Conservation (phyloP, 2,797 vertebrate species). For the Sebastes elongatus region DNA sequence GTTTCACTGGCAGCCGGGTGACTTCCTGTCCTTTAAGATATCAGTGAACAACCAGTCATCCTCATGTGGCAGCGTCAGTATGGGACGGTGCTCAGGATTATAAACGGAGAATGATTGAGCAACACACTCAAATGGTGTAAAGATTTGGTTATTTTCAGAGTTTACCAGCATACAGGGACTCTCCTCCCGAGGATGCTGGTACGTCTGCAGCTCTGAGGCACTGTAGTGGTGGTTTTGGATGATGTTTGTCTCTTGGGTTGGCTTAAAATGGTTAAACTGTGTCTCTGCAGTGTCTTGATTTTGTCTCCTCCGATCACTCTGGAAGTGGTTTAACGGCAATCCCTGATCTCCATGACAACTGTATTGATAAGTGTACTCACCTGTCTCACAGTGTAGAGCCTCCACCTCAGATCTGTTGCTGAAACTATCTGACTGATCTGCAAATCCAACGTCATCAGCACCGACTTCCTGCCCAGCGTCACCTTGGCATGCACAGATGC, state of each 20-base stretch:
- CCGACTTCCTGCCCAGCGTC: conserved; percentile 30
- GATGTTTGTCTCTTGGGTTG: background rate
- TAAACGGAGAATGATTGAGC: conserved; percentile 80
- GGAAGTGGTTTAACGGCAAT: background rate
- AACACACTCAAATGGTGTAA: conserved; percentile 73
- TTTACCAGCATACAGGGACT: conserved; percentile 37
- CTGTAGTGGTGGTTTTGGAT: conserved; percentile 31
- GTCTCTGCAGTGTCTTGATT: background rate
- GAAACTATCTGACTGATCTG: conserved; percentile 25
- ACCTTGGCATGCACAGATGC: conserved; percentile 46
- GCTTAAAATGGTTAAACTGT: conserved; percentile 11
- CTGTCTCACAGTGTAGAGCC: background rate
- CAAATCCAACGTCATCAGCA: conserved; percentile 17
- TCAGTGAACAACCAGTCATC: conserved; percentile 83
- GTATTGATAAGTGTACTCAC: conserved; percentile 13
- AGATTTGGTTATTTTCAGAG: conserved; percentile 6
- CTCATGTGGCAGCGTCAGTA: conserved; percentile 72
- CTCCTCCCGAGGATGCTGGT: conserved; percentile 24
- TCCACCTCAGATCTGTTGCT: conserved; percentile 7
- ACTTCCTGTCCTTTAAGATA: conserved; percentile 72
- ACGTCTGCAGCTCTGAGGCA: conserved; percentile 7
- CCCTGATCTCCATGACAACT: conserved; percentile 32
- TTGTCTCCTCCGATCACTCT: conserved; percentile 15
- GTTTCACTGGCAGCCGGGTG: background rate
- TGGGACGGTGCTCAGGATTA: conserved; percentile 35